A percentile compares a stretch with the other conserved stretches of the same genome.
phyloP scores from a whole-genome alignment of 2,888 invertebrate genomes.

The Conistra vaccinii region DNA sequence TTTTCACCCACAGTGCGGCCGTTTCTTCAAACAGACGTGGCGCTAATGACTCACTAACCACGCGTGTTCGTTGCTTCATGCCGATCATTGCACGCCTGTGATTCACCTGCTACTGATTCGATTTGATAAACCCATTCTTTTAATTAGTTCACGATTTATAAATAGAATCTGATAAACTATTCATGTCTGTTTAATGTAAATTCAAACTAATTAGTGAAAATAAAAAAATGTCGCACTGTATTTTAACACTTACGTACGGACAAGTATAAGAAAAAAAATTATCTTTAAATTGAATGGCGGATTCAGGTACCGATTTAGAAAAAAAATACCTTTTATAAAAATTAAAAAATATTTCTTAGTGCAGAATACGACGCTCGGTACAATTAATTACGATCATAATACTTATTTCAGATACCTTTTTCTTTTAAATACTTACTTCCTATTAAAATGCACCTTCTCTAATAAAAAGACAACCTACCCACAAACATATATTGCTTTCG shows the following conservation, averaged over 20 bases:
- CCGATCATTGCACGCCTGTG: conserved; percentile 5
- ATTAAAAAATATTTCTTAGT: background rate
- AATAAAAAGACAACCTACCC: background rate
- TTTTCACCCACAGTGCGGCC: conserved; percentile 12
- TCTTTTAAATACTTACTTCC: background rate
- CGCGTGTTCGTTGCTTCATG: conserved; percentile 25
- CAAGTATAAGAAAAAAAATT: too few species aligned
- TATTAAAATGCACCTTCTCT: background rate
- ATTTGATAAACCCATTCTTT: conserved; percentile 15
- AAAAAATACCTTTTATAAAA: background rate
- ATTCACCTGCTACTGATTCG: conserved; percentile 39
- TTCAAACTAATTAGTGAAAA: background rate
- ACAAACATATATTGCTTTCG: background rate
- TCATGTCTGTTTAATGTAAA: background rate
- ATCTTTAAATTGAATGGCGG: background rate
- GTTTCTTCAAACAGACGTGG: conserved; percentile 33
- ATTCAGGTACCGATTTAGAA: background rate
- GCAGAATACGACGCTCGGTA: background rate
- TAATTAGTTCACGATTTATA: background rate
- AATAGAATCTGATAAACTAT: background rate
- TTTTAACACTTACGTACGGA: background rate
- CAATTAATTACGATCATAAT: too few species aligned
- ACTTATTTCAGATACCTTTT: background rate
- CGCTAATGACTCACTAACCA: conserved; percentile 51
- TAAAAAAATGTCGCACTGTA: background rate